Conservation (phyloP, 1,140 invertebrate genomes). For the Chelonus insularis region DNA sequence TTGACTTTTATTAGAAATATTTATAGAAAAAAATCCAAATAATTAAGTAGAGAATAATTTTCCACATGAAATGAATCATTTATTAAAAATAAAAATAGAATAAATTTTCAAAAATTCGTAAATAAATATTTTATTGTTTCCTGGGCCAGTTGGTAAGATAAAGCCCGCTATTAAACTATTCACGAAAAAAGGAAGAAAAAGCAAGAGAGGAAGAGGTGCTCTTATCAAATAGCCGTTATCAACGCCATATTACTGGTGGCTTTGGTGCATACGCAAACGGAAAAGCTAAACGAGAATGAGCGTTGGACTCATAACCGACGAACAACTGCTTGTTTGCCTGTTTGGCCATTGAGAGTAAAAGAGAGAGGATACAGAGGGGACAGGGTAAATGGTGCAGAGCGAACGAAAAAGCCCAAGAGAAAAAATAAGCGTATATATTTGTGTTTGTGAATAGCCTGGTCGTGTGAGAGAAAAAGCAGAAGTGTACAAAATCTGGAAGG, state of each 20-base stretch:
- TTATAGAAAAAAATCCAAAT: too few relatives aligned
- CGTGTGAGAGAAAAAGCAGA: constrained; percentile 1
- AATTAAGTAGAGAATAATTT: too few relatives aligned
- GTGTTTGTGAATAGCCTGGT: constrained; percentile 8
- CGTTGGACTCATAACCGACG: constrained; percentile 23
- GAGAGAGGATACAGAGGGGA: not conserved
- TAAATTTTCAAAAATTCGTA: too few relatives aligned
- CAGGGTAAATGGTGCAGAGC: not conserved
- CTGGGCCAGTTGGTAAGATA: not conserved
- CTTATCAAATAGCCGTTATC: constrained; percentile 32
- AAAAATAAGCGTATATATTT: not conserved
- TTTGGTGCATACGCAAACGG: constrained; percentile 64
- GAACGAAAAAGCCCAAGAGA: not conserved
- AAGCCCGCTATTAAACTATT: too few relatives aligned
- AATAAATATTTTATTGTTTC: not conserved
- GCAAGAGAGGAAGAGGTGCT: not conserved
- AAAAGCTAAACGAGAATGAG: constrained; percentile 20
- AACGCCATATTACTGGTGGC: constrained; percentile 57
- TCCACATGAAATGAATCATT: too few relatives aligned
- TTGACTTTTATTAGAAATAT: too few relatives aligned
- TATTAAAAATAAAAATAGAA: constrained; percentile 15
- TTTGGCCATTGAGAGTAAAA: not conserved
- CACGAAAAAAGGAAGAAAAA: constrained; percentile 11
- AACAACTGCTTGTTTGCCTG: constrained; percentile 23
- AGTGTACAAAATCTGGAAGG: constrained; percentile 6